These are phyloP conservation scores for Hydrochoerus hydrochaeris DNA, from an alignment of 2,113 vertebrate species.

Conservation along the genomic window DNA sequence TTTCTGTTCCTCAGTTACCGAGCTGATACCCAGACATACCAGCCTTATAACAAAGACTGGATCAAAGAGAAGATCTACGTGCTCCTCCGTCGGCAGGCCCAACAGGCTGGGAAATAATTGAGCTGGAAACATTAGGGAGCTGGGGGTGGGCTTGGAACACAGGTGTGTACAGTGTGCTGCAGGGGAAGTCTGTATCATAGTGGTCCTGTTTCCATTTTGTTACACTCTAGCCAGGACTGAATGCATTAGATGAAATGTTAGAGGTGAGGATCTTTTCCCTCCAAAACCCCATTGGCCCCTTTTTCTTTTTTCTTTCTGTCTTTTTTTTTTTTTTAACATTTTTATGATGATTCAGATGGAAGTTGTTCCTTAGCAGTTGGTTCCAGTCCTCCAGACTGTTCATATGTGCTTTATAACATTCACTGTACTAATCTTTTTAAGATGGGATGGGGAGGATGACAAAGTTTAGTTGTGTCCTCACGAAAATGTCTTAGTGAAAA, in stretches of 20 bases:
- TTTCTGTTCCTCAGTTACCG: conserved; percentile 90
- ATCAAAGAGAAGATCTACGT: conserved; percentile 99
- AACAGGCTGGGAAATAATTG: conserved; percentile 95
- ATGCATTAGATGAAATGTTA: conserved; percentile 79
- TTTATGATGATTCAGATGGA: conserved; percentile 73
- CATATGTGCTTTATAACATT: conserved; percentile 78
- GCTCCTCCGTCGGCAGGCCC: conserved; percentile 96
- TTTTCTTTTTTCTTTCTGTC: neutral
- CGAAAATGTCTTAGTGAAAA: conserved; percentile 83
- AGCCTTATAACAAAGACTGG: conserved; percentile 99
- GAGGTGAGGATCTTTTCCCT: conserved; percentile 66
- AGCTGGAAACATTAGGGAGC: conserved; percentile 40
- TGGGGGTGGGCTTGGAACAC: conserved; percentile 84
- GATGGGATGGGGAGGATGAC: conserved; percentile 57
- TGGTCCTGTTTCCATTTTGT: conserved; percentile 86
- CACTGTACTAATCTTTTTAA: conserved; percentile 80
- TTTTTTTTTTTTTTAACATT: conserved; percentile 80
- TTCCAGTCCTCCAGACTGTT: conserved; percentile 81
- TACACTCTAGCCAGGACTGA: conserved; percentile 82
- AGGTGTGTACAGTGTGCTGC: conserved; percentile 86
- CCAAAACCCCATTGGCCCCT: conserved; percentile 55
- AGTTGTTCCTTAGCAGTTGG: conserved; percentile 74
- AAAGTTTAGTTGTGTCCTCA: conserved; percentile 78
- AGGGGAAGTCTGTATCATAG: conserved; percentile 86
- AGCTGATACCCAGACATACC: conserved; percentile 98